A percentile compares a stretch with the other conserved stretches of the same genome.
Conservation (phyloP, 35 echinoderm and acorn worm genomes). For the Acanthaster planci region DNA sequence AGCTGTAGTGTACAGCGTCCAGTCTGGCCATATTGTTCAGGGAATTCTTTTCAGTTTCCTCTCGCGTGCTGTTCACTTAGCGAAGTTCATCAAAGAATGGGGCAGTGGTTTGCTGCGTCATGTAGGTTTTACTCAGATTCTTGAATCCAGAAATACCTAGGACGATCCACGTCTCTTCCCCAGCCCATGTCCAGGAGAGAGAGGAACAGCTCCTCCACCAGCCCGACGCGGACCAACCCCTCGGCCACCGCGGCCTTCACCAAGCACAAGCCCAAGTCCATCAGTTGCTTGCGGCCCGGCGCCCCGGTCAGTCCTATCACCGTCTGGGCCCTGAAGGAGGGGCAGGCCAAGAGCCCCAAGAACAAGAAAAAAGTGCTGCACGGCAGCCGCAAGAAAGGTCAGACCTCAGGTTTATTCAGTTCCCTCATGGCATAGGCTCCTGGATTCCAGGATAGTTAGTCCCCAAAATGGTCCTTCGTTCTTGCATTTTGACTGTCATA, state of each 20-base stretch:
- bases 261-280: conserved; percentile 57
- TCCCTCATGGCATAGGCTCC: too few species aligned
- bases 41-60: too few species aligned
- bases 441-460: too few species aligned
- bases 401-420: conserved; percentile 20
- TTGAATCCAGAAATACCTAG: too few species aligned
- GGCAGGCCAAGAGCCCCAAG: conserved; percentile 48
- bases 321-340: conserved; percentile 74
- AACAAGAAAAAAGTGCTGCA: conserved; percentile 55
- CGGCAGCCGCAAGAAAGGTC: conserved; percentile 69
- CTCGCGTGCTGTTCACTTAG: too few species aligned
- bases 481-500: too few species aligned
- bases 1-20: too few species aligned
- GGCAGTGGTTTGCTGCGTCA: too few species aligned
- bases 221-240: conserved; percentile 28
- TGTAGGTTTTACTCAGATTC: not conserved
- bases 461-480: too few species aligned
- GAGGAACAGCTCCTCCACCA: conserved; percentile 25
- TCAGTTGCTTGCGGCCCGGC: conserved; percentile 63
- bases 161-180: not conserved
- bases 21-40: too few species aligned
- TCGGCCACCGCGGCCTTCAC: conserved; percentile 30
- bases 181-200: conserved; percentile 9
- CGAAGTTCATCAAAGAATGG: too few species aligned
- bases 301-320: conserved; percentile 81